Conservation (phyloP, 2,888 invertebrate genomes). For the Synanthedon formicaeformis region DNA sequence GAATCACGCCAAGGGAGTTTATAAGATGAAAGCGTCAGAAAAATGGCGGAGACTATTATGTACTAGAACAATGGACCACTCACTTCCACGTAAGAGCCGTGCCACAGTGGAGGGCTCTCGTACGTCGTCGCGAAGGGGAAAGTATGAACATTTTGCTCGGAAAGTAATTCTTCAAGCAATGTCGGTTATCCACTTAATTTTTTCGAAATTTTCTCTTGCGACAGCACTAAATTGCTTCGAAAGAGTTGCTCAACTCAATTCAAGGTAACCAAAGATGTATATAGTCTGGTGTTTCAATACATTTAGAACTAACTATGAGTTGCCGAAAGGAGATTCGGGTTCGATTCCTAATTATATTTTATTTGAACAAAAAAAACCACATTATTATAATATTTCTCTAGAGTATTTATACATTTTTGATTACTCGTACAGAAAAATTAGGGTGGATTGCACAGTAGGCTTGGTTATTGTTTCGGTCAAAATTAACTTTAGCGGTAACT, state of each 20-base stretch:
- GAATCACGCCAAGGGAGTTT: conserved; percentile 19
- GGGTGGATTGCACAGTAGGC: no score
- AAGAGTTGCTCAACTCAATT: neutral
- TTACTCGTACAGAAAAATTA: no score
- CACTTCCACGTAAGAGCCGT: conserved; percentile 10
- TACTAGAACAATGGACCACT: conserved; percentile 34
- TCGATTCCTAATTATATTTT: no score
- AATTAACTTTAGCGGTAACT: no score
- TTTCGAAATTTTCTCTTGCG: neutral
- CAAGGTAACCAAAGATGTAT: no score
- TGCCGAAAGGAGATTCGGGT: no score
- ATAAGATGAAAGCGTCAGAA: conserved; percentile 8
- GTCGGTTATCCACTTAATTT: conserved; percentile 1
- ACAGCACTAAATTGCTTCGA: neutral
- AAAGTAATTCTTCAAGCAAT: conserved; percentile 1
- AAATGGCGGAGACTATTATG: conserved; percentile 29
- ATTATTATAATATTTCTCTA: no score
- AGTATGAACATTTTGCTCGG: conserved; percentile 3
- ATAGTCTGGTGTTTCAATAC: no score
- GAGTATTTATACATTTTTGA: no score
- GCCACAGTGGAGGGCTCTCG: neutral
- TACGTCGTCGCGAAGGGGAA: neutral
- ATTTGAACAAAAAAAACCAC: no score
- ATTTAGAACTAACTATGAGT: no score
- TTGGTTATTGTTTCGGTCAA: no score